Evolutionary conservation across 2,113 vertebrate species (phyloP), one percentile per base, ranked within the genome.

Genomic region (Lampris megalopsis): DNA sequence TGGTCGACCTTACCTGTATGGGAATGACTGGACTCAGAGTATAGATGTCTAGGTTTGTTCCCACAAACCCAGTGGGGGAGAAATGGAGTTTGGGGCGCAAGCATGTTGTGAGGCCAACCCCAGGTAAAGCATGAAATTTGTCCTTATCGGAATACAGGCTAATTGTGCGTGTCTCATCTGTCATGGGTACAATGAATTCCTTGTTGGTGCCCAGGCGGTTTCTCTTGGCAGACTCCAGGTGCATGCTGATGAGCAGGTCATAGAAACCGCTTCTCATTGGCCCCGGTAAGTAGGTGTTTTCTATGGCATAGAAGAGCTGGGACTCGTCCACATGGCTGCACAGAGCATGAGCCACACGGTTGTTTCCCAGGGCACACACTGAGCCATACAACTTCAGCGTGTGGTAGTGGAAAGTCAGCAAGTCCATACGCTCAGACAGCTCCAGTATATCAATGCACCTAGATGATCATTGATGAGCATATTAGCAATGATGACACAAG

Each of bases 371-470:
- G 0, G 97, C 97, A 1, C 97, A 98, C 35, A 98, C 97, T 0
- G 96, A 95, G 47, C 97, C 95, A 63, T 98, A 99, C 0, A 99
- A 93, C 69, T 95, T 93, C 40, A 99, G 93, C 0, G 96, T 97
- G 81, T 99, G 97, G 1, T 96, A 96, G 88, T 98, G 97, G 87
- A 98, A 98, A 24, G 93, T 96, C 82, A 97, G 92, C 58, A 98
- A 86, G 10, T 97, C 95, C 82, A 90, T 84, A 0, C 92, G 93
- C 79, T 98, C 97, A 0, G 96, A 96, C 61, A 98, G 92, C 92
- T 99, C 97, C 92, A 98, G 91, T 86, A 98, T 94, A 84, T 99
- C 97, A 59, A 99, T 96, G 68, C 96, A 97, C 48, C 97, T 99
- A 54, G 0, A 64, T 24, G 49, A 52, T 10, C 24, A 24, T 24